Evolutionary conservation across 2,888 invertebrate genomes (phyloP), one percentile per base, ranked within the genome.

Genomic region (Falcaria lacertinaria): DNA sequence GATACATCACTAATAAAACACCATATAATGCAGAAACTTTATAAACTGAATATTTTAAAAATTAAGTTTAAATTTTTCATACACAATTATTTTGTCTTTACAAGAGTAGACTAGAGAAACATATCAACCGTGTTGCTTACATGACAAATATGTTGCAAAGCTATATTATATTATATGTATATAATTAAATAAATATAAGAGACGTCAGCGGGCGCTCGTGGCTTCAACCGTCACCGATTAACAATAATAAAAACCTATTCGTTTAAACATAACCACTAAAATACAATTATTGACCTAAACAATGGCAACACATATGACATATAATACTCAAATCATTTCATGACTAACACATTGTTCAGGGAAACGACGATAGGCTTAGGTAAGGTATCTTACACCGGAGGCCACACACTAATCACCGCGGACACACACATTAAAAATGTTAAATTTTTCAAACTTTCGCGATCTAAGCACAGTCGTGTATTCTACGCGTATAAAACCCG

Each of bases 51-150:
- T 80, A 77, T 77, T 81, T 70, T 70, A 83, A 85, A 88, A 87
- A 83, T 79, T 79, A 78, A 77, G 74, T 80, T 83, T 74, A 60
- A 77, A 78, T 74, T 71, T 75, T 79, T 74, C 74, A 74, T 83
- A 85, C 79, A 86, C 69, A 75, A 69, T 57, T 11, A 42, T 64
- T 70, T 81, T 82, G 85, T 86, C 83, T 87, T 88, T 82, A 87
- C 82, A 86, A 86, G 86, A 86, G 73, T 78, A 88, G 89, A 89
- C 89, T 89, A 89, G 89, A 89, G 78, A 81, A 80, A 84, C 82
- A 81, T 78, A 80, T 80, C 70, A 81, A 83, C 74, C 69, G 75
- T 76, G 76, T 77, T 68, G 74, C 74, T 72, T 73, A 76, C 61
- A 73, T 68, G 68, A 69, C 72, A 70, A 78, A 71, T 68, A 69